These are phyloP conservation scores for Tigriopus japonicus DNA, from an alignment of 1,140 invertebrate genomes.

Conservation along the genomic window DNA sequence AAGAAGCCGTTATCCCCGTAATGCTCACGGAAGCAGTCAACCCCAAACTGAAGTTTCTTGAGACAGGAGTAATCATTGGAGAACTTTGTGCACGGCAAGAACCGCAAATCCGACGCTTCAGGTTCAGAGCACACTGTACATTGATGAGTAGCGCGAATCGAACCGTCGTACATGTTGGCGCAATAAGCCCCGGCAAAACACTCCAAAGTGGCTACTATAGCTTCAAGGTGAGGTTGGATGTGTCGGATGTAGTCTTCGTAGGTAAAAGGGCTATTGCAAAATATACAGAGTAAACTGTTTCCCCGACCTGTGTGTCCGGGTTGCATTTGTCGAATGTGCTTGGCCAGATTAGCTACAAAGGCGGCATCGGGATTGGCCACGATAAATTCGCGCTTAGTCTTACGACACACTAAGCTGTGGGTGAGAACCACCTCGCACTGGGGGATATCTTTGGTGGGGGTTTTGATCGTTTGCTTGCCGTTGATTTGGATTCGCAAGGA, in stretches of 20 bases:
- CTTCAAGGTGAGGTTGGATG: neutral
- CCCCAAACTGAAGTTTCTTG: neutral
- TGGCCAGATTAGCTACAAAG: conserved; percentile 6
- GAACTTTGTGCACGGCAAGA: conserved; percentile 11
- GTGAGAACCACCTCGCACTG: neutral
- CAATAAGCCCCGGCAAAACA: conserved; percentile 4
- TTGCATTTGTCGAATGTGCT: neutral
- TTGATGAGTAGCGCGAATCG: neutral
- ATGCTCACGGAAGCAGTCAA: conserved; percentile 8
- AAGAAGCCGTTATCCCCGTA: conserved; percentile 5
- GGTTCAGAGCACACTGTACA: neutral
- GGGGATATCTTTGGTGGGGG: neutral
- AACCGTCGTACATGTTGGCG: neutral
- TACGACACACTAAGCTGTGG: neutral
- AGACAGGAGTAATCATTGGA: neutral
- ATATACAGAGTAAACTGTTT: conserved; percentile 7
- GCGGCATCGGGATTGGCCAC: neutral
- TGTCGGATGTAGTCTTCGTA: conserved; percentile 8
- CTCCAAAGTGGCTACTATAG: conserved; percentile 1
- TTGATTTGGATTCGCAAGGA: neutral
- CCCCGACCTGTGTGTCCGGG: neutral
- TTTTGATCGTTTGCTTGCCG: neutral
- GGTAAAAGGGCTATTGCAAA: conserved; percentile 8
- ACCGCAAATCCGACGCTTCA: neutral
- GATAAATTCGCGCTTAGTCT: neutral